Conservation (phyloP, 2,113 vertebrate species). For the Ploceus nigricollis region DNA sequence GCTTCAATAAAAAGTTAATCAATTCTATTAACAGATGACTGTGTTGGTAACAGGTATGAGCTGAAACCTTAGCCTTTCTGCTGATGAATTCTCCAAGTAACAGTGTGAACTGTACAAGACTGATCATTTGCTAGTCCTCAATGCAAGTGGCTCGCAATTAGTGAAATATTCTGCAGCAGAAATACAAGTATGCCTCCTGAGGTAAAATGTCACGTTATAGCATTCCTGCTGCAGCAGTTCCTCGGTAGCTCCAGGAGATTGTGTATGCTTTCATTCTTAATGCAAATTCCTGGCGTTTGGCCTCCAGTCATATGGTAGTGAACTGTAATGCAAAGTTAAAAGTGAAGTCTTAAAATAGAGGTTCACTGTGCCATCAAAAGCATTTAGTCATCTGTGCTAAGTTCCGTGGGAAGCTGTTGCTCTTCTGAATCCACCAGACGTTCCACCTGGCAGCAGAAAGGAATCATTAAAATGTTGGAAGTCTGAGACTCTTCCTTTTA, state of each 20-base stretch:
- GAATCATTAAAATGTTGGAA: neutral
- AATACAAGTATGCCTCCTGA: neutral
- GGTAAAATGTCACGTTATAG: neutral
- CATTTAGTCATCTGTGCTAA: slow-evolving; percentile 13
- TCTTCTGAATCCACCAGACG: neutral
- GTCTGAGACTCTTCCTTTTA: neutral
- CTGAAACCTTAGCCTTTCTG: neutral
- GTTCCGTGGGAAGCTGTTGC: slow-evolving; percentile 33
- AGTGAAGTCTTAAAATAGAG: slow-evolving; percentile 39
- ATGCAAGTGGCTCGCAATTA: neutral
- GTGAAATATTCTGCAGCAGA: neutral
- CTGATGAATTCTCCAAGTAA: neutral
- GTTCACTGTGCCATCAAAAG: slow-evolving; percentile 4
- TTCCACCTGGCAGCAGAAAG: slow-evolving; percentile 1
- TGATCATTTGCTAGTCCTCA: neutral
- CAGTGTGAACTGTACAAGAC: neutral
- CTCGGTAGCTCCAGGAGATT: neutral
- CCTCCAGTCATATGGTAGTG: neutral
- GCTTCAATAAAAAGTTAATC: neutral
- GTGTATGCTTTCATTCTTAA: neutral
- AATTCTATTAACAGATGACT: neutral
- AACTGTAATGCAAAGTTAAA: neutral
- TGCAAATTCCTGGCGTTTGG: neutral
- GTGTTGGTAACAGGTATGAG: neutral
- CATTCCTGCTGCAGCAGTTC: neutral